phyloP scores from a whole-genome alignment of 1,140 invertebrate species.

The Drusus annulatus region DNA sequence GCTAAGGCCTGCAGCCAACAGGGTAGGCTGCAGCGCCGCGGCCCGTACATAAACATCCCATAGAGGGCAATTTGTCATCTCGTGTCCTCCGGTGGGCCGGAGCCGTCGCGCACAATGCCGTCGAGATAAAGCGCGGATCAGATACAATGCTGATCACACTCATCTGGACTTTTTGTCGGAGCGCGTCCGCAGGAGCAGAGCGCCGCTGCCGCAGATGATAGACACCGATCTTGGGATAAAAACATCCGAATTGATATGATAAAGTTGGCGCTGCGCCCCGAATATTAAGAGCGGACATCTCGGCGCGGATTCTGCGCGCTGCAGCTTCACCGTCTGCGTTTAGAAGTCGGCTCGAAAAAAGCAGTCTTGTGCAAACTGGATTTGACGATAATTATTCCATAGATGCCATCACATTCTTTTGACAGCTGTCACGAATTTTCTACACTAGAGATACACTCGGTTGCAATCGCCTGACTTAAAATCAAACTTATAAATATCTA shows the following conservation, averaged over 20 bases:
- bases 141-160: constrained; percentile 49
- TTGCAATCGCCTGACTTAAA: no score
- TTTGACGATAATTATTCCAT: no score
- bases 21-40: constrained; percentile 14
- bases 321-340: no score
- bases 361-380: no score
- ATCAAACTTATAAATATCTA: no score
- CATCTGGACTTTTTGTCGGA: constrained; percentile 34
- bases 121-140: background rate
- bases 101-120: background rate
- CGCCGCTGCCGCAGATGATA: constrained; percentile 34
- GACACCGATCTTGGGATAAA: constrained; percentile 37
- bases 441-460: no score
- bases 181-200: background rate
- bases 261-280: constrained; percentile 1
- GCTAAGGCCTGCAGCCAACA: no score
- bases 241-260: constrained; percentile 19
- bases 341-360: no score
- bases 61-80: constrained; percentile 54
- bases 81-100: constrained; percentile 43
- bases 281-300: constrained; percentile 3
- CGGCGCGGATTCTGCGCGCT: no score
- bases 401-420: no score
- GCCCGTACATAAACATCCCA: constrained; percentile 51
- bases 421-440: no score